A percentile compares a stretch with the other conserved stretches of the same genome.
Evolutionary conservation across 2,888 invertebrate genomes (phyloP).

Genomic region (Exocentrus adspersus): DNA sequence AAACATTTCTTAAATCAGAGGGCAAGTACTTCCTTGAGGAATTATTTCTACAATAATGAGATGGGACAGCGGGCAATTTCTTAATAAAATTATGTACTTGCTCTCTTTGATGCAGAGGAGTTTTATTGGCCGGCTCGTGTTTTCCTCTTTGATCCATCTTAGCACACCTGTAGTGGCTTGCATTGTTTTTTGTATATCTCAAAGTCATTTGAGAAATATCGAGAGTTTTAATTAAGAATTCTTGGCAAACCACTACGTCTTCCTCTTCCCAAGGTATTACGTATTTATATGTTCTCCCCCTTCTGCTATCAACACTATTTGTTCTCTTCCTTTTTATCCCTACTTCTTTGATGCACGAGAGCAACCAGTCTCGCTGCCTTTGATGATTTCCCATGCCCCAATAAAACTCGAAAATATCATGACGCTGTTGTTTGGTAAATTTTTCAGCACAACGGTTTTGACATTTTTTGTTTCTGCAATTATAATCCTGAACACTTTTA

Average conservation of each 20-base stretch:
- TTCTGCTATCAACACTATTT: conserved; percentile 39
- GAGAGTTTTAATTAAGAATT: conserved; percentile 34
- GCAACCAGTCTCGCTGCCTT: conserved; percentile 15
- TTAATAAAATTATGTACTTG: conserved; percentile 24
- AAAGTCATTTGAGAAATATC: conserved; percentile 29
- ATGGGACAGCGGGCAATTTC: conserved; percentile 32
- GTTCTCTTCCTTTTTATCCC: conserved; percentile 23
- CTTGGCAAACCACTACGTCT: conserved; percentile 29
- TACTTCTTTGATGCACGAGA: conserved; percentile 20
- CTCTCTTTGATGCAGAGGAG: conserved; percentile 8
- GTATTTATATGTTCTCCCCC: conserved; percentile 29
- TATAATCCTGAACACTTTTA: no score
- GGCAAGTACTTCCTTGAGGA: conserved; percentile 32
- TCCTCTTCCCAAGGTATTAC: conserved; percentile 27
- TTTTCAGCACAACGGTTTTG: no score
- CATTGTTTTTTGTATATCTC: conserved; percentile 27
- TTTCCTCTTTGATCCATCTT: conserved; percentile 33
- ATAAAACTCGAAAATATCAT: conserved; percentile 10
- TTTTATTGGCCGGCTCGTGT: conserved; percentile 28
- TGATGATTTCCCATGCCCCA: conserved; percentile 11
- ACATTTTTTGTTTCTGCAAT: no score
- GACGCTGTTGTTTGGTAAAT: no score
- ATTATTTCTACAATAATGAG: conserved; percentile 32
- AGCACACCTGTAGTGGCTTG: conserved; percentile 5
- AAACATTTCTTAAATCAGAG: conserved; percentile 33